phyloP scores from a whole-genome alignment of 2,888 invertebrate genomes.

The Sepioteuthis lessoniana region DNA sequence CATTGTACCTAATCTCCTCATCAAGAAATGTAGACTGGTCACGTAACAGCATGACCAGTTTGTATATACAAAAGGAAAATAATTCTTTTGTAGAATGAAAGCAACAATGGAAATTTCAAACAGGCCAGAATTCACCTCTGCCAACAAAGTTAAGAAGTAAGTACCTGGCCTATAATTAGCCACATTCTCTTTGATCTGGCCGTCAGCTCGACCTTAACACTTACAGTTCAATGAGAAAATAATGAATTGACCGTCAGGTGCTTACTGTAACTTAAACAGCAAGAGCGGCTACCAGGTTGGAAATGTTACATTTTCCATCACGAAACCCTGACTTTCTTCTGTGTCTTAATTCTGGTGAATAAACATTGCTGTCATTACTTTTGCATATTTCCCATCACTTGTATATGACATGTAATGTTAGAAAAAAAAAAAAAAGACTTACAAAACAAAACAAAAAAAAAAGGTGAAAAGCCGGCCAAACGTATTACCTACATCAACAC shows the following conservation, averaged over 20 bases:
- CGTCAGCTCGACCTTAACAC: not conserved
- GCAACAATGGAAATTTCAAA: not conserved
- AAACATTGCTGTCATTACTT: too few relatives aligned
- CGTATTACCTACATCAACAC: too few relatives aligned
- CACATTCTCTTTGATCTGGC: not conserved
- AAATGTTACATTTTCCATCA: not conserved
- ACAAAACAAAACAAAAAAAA: too few relatives aligned
- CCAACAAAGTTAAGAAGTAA: not conserved
- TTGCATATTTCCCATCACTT: too few relatives aligned
- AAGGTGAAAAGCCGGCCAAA: too few relatives aligned
- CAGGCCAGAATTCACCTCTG: not conserved
- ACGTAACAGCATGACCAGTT: not conserved
- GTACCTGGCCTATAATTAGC: not conserved
- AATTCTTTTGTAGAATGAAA: not conserved
- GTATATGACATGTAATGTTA: too few relatives aligned
- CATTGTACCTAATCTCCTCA: not conserved
- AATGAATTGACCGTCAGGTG: not conserved
- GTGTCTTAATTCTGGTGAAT: not conserved
- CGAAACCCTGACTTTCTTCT: not conserved
- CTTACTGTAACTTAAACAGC: not conserved
- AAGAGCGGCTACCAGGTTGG: not conserved
- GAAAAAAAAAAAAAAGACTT: too few relatives aligned
- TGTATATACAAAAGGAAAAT: not conserved
- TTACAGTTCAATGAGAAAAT: slow-evolving; percentile 12
- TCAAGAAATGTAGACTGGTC: not conserved